Conservation (phyloP, 2,113 vertebrate genomes). For the Ptilonorhynchus violaceus region DNA sequence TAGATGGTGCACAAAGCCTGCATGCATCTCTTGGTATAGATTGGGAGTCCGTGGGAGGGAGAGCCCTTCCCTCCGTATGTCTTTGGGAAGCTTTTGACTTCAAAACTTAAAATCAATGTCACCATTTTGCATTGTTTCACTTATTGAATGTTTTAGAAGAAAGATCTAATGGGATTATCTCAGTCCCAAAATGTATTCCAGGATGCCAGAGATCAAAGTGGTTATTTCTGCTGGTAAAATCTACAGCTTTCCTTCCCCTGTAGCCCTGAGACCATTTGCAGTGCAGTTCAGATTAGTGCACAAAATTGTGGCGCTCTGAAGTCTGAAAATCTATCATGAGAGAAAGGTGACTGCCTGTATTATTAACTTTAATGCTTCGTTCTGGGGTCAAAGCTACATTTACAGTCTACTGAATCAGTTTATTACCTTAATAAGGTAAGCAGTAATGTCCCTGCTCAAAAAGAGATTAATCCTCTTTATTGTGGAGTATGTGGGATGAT, state of each 20-base stretch:
- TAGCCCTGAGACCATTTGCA: background rate
- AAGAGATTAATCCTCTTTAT: background rate
- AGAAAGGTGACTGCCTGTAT: background rate
- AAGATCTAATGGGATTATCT: background rate
- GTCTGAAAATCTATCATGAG: background rate
- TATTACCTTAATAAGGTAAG: background rate
- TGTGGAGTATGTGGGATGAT: background rate
- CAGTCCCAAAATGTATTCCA: background rate
- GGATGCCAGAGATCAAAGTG: background rate
- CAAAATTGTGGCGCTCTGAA: background rate
- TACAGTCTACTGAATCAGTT: background rate
- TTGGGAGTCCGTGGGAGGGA: background rate
- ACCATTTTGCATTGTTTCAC: background rate
- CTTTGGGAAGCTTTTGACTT: background rate
- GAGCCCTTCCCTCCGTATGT: fast-evolving
- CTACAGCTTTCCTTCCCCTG: background rate
- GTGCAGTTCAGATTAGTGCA: background rate
- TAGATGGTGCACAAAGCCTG: background rate
- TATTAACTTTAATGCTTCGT: background rate
- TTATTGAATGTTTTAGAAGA: background rate
- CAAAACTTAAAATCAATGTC: background rate
- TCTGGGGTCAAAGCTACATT: background rate
- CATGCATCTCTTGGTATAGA: background rate
- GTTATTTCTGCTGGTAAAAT: background rate
- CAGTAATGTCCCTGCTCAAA: background rate